These are phyloP conservation scores for Apocheima hispidaria DNA, from an alignment of 2,888 invertebrate genomes.

Conservation along the genomic window DNA sequence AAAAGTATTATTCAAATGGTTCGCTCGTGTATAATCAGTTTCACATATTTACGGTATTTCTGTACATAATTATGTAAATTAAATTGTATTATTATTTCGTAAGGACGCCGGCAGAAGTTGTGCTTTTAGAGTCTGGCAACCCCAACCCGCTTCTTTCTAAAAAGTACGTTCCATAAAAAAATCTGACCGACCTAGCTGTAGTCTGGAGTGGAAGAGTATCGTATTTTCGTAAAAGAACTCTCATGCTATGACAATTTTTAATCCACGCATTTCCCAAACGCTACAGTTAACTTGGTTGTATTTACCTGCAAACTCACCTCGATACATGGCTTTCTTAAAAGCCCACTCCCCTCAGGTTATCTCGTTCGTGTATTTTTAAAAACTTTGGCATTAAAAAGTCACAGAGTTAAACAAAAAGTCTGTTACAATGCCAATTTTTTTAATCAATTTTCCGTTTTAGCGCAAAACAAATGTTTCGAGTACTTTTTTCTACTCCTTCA, in stretches of 20 bases:
- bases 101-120: conserved; percentile 82
- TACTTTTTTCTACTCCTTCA: too few relatives aligned
- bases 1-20: background rate
- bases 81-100: conserved; percentile 52
- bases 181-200: background rate
- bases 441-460: too few relatives aligned
- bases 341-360: too few relatives aligned
- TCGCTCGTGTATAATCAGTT: too few relatives aligned
- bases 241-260: background rate
- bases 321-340: background rate
- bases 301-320: background rate
- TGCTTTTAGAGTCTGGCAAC: conserved; percentile 77
- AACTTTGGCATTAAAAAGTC: too few relatives aligned
- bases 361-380: too few relatives aligned
- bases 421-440: too few relatives aligned
- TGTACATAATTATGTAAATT: conserved; percentile 8
- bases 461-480: too few relatives aligned
- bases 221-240: background rate
- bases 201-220: background rate
- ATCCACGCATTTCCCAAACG: background rate
- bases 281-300: background rate
- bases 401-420: too few relatives aligned
- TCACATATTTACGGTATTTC: background rate
- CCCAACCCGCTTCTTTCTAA: conserved; percentile 66
- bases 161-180: conserved; percentile 66